These are phyloP conservation scores for Globia sparganii DNA, from an alignment of 2,888 invertebrate species.

Conservation along the genomic window DNA sequence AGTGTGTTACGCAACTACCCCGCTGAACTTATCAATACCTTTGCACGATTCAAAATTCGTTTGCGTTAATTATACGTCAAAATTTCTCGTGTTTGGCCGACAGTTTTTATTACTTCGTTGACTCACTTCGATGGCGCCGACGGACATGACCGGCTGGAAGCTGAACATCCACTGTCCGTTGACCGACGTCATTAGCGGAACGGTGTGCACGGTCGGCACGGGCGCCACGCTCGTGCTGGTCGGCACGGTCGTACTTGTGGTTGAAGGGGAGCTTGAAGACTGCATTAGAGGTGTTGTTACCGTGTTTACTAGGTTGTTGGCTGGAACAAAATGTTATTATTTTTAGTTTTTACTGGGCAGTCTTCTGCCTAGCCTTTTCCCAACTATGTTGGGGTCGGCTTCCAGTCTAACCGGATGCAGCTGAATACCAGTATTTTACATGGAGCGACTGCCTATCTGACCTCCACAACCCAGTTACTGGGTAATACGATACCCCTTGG, in stretches of 20 bases:
- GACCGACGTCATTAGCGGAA: slow-evolving; percentile 85
- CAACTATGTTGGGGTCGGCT: too few relatives aligned
- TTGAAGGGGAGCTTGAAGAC: slow-evolving; percentile 48
- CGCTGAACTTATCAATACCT: neutral
- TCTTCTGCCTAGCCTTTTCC: too few relatives aligned
- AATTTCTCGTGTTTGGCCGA: neutral
- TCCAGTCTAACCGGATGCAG: too few relatives aligned
- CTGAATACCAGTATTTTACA: too few relatives aligned
- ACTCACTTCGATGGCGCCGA: slow-evolving; percentile 82
- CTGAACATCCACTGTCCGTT: slow-evolving; percentile 89
- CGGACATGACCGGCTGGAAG: slow-evolving; percentile 86
- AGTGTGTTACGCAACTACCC: too few relatives aligned
- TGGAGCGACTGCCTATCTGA: too few relatives aligned
- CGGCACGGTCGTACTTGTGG: slow-evolving; percentile 43
- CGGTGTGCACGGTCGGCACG: slow-evolving; percentile 78
- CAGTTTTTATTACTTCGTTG: neutral
- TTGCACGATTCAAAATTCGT: neutral
- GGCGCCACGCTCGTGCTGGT: slow-evolving; percentile 54
- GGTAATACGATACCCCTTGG: too few relatives aligned
- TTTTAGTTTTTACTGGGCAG: neutral
- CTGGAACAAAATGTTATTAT: slow-evolving; percentile 62
- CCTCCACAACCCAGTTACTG: too few relatives aligned
- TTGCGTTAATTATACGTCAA: neutral
- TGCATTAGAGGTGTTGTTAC: slow-evolving; percentile 73
- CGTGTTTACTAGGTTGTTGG: slow-evolving; percentile 75